These are phyloP conservation scores for Aulostomus chinensis DNA, from an alignment of 2,797 vertebrate genomes.

Conservation along the genomic window DNA sequence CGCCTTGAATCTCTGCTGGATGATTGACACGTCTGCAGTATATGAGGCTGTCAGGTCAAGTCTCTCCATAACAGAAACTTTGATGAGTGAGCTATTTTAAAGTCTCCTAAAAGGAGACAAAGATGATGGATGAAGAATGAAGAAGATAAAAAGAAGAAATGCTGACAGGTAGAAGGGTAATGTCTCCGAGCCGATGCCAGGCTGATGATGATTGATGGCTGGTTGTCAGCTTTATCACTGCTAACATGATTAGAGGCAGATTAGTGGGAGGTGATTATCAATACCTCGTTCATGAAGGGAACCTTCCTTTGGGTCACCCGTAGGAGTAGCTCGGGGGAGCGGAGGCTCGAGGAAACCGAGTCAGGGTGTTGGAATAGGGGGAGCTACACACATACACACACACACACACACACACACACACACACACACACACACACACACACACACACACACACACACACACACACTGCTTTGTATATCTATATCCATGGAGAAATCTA, in stretches of 20 bases:
- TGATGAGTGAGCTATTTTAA: no score
- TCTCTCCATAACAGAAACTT: no score
- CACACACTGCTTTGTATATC: conserved; percentile 8
- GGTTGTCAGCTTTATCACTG: conserved; percentile 7
- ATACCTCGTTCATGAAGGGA: conserved; percentile 61
- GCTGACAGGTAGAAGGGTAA: neutral
- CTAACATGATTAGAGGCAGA: neutral
- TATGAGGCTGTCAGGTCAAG: no score
- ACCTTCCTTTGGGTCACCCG: conserved; percentile 69
- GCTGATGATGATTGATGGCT: conserved; percentile 1
- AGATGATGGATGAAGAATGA: conserved; percentile 3
- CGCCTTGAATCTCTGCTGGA: no score
- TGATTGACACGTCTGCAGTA: no score
- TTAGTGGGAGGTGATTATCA: conserved; percentile 23
- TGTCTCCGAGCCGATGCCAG: conserved; percentile 6
- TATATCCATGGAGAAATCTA: conserved; percentile 10
- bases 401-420: conserved; percentile 13
- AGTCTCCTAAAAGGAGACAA: neutral
- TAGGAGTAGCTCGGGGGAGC: conserved; percentile 70
- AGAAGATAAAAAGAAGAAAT: conserved; percentile 2
- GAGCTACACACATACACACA: conserved; percentile 62
- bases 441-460: conserved; percentile 16
- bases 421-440: conserved; percentile 13
- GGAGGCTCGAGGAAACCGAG: conserved; percentile 77
- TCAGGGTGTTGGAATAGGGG: conserved; percentile 76